Conservation (phyloP, 2,113 vertebrate species). For the Stomatorhinus ivindoensis region DNA sequence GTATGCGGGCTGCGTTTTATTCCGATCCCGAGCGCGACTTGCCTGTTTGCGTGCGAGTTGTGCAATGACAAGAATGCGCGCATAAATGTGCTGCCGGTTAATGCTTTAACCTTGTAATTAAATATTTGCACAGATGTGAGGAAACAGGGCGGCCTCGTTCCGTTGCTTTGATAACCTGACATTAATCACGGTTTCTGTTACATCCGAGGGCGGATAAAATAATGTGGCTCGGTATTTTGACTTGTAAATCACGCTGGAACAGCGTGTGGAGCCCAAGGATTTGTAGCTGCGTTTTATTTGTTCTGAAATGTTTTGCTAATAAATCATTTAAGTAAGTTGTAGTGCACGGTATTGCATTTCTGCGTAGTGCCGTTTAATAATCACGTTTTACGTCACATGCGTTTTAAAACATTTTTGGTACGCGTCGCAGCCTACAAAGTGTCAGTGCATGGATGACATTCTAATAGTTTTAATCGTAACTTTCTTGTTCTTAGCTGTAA, state of each 20-base stretch:
- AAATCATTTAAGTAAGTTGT: background rate
- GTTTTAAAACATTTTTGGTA: background rate
- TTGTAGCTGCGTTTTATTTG: background rate
- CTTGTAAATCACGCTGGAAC: background rate
- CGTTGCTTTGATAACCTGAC: background rate
- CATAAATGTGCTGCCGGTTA: background rate
- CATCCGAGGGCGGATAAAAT: background rate
- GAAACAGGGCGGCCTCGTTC: background rate
- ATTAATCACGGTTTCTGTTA: background rate
- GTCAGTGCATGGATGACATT: background rate
- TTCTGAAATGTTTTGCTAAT: background rate
- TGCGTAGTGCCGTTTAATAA: background rate
- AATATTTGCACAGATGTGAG: background rate
- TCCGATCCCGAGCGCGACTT: background rate
- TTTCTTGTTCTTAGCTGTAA: background rate
- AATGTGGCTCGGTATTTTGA: background rate
- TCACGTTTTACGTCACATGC: background rate
- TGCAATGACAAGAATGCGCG: background rate
- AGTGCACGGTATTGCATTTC: background rate
- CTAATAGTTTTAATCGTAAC: background rate
- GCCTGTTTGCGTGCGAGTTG: background rate
- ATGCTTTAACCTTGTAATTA: background rate
- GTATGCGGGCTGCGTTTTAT: background rate
- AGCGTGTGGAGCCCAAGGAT: background rate
- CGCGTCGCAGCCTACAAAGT: background rate